Base-by-base conservation (phyloP, 2,113 vertebrate genomes). In the Laticauda colubrina region DNA sequence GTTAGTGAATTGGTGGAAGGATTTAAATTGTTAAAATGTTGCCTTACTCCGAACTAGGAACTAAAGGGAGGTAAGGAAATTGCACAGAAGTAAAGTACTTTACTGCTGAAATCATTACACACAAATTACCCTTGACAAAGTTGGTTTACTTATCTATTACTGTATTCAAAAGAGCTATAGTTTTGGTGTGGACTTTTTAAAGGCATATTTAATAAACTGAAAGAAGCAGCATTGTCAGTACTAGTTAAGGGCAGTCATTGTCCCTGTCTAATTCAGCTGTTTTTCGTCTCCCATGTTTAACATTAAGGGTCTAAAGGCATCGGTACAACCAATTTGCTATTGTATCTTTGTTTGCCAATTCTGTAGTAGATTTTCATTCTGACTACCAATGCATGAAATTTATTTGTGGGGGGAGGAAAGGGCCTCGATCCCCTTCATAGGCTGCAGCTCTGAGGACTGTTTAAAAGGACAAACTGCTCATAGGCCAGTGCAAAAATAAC, bases 361-460 rank as follows among this genome's bases (percentile, higher is more conserved):
- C 56, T 1, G 1, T 56, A 26, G 43, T 34, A 5, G 93, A 57
- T 15, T 91, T 93, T 55, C 54, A 59, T 91, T 88, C 91, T 21
- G 69, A 48, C 86, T 85, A 89, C 23, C 75, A 51, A 69, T 92
- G 57, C 69, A 88, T 61, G 90, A 81, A 88, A 81, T 86, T 93
- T 86, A 69, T 56, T 64, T 51, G 9, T 9, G 48, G 48, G 48
- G 48, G 7, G 8, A 51, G 8, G 48, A 51, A 51, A 51, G 8
- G 48, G 48, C 48, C 48, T 51, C 9, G 48, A 51, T 51, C 48
- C 48, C 48, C 48, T 51, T 51, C 48, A 51, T 51, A 8, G 48
- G 48, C 48, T 9, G 48, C 8, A 51, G 48, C 48, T 51, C 7
- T 51, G 45, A 48, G 45, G 45, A 48, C 45, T 7, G 48, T 51